Evolutionary conservation across 2,113 vertebrate species (phyloP), one percentile per base, ranked within the genome.

Genomic region (Pseudorhombus dupliciocellatus): DNA sequence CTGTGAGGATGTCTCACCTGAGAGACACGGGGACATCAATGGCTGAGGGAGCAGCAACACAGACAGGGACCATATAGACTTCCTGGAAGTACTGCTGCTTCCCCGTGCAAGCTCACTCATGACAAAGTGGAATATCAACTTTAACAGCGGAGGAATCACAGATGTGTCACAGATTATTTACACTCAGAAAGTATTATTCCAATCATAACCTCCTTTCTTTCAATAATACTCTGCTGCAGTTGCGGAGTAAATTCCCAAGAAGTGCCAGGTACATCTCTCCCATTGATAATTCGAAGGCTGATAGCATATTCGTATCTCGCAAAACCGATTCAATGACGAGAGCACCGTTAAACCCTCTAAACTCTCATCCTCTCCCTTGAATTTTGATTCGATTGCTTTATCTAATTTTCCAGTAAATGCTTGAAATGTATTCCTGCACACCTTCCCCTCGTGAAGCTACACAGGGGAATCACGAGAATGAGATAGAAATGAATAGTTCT

Each of bases 371-470:
- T 70, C 73, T 80, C 72, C 83, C 76, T 70, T 80, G 80, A 75
- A 86, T 92, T 89, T 87, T 86, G 81, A 91, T 91, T 87, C 72
- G 46, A 92, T 90, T 87, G 88, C 84, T 93, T 91, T 82, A 90
- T 91, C 87, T 91, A 88, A 91, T 92, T 92, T 92, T 89, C 79
- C 79, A 78, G 89, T 84, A 93, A 92, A 92, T 85, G 85, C 84
- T 87, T 87, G 77, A 93, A 92, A 92, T 91, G 82, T 89, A 92
- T 93, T 92, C 89, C 81, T 78, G 78, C 80, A 75, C 90, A 90
- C 84, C 82, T 87, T 81, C 81, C 59, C 67, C 74, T 77, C 71
- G 52, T 75, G 75, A 89, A 88, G 68, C 77, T 67, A 83, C 84
- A 79, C 81, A 58, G 61, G 78, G 88, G 85, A 87, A 74, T 84